Base-by-base conservation (phyloP, 2,888 invertebrate genomes). In the Microctonus aethiopoides region DNA sequence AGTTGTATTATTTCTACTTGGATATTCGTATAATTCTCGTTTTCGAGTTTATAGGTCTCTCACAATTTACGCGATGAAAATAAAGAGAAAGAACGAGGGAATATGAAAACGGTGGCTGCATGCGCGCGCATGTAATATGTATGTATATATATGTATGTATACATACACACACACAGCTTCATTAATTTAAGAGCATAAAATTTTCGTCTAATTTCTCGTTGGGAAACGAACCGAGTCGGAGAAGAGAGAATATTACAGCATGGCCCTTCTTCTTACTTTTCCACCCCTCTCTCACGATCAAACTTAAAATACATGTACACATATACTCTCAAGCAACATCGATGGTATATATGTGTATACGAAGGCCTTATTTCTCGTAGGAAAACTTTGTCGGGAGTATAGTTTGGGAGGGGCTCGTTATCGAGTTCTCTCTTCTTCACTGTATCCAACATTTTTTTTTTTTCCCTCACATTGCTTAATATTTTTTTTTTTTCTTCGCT, bases 131-230 rank as follows among this genome's bases (percentile, higher is more conserved):
- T n/a, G n/a, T n/a, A n/a, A n/a, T n/a, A n/a, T n/a, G n/a, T n/a
- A n/a, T n/a, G n/a, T n/a, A n/a, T n/a, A n/a, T n/a, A n/a, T n/a
- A n/a, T n/a, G n/a, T n/a, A n/a, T n/a, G n/a, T n/a, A n/a, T n/a
- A n/a, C n/a, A n/a, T n/a, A n/a, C n/a, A n/a, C 46, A 9, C 1
- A 2, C 7, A 16, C 46, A 5, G 26, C 26, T 54, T 6, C 2
- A 22, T 13, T 54, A 26, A 54, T 54, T 22, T 54, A 54, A 26
- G 26, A 26, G 26, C 22, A 26, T 54, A n/a, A 54, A 24, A 26
- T 54, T 54, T 54, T 26, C 26, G 54, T 46, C 54, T 54, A 24
- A 54, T 54, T 54, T 26, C 54, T 46, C 16, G 6, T 54, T 54
- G 54, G 13, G 54, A 26, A 54, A 54, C 54, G 54, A 54, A n/a